Evolutionary conservation across 2,888 invertebrate genomes (phyloP).

Genomic region (Mythimna lalbum): DNA sequence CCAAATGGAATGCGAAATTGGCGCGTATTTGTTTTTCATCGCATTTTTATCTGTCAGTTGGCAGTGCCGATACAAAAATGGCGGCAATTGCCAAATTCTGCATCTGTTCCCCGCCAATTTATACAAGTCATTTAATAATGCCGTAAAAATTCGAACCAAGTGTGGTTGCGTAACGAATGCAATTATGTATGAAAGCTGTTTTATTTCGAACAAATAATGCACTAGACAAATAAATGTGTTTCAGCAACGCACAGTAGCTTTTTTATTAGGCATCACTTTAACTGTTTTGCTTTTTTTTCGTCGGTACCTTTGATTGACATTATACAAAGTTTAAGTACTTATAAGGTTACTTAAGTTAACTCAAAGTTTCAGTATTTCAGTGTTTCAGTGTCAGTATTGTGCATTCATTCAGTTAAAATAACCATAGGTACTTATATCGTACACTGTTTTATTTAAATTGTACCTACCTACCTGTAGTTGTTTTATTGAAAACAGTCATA

Average conservation of each 20-base stretch:
- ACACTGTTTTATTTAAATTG: no score
- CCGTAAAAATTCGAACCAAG: slow-evolving; percentile 11
- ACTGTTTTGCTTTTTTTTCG: not conserved
- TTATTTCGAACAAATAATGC: not conserved
- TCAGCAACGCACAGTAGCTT: not conserved
- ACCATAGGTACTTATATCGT: not conserved
- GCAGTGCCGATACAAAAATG: slow-evolving; percentile 36
- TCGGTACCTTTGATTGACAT: no score
- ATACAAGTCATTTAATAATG: slow-evolving; percentile 1
- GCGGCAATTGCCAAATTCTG: slow-evolving; percentile 42
- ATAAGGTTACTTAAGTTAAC: no score
- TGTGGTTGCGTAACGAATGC: not conserved
- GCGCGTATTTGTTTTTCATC: slow-evolving; percentile 44
- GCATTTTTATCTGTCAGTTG: slow-evolving; percentile 46
- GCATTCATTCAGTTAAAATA: no score
- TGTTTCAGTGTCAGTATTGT: no score
- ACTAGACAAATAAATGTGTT: not conserved
- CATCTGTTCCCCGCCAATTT: slow-evolving; percentile 42
- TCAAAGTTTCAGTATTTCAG: no score
- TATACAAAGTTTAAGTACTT: no score
- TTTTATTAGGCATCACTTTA: not conserved
- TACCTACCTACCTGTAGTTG: no score
- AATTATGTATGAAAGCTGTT: not conserved
- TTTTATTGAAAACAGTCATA: no score
- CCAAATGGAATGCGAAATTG: slow-evolving; percentile 29